A percentile compares a stretch with the other conserved stretches of the same genome.
Conservation (phyloP, 1,140 invertebrate species). For the Hyles vespertilio region DNA sequence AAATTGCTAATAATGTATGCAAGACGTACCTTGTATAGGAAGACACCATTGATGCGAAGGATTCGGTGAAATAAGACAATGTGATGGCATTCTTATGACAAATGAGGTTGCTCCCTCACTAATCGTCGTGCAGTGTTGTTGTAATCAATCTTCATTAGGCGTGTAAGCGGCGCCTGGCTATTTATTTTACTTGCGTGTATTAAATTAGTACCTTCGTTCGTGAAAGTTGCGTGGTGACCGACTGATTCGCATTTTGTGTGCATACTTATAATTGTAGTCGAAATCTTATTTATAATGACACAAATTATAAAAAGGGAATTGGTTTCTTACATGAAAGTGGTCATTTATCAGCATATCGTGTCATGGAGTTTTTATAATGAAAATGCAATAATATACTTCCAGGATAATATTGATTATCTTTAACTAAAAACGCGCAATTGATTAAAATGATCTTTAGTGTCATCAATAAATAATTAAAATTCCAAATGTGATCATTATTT, state of each 20-base stretch:
- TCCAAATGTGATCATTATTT: too few species aligned
- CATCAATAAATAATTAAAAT: too few species aligned
- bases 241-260: constrained; percentile 1
- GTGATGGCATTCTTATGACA: constrained; percentile 10
- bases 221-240: constrained; percentile 63
- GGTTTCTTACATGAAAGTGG: too few species aligned
- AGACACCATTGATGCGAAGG: not conserved
- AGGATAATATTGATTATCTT: not conserved
- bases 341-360: too few species aligned
- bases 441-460: not conserved
- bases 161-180: constrained; percentile 52
- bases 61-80: not conserved
- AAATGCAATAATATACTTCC: too few species aligned
- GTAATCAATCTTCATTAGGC: constrained; percentile 68
- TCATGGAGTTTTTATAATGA: too few species aligned
- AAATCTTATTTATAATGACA: constrained; percentile 1
- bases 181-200: constrained; percentile 51
- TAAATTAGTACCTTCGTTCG: constrained; percentile 22
- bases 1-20: too few species aligned
- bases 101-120: constrained; percentile 27
- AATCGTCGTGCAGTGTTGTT: constrained; percentile 25
- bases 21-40: not conserved
- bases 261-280: not conserved
- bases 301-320: not conserved
- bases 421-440: not conserved